Evolutionary conservation across 2,888 invertebrate species (phyloP).

Genomic region (Bellardia bayeri): DNA sequence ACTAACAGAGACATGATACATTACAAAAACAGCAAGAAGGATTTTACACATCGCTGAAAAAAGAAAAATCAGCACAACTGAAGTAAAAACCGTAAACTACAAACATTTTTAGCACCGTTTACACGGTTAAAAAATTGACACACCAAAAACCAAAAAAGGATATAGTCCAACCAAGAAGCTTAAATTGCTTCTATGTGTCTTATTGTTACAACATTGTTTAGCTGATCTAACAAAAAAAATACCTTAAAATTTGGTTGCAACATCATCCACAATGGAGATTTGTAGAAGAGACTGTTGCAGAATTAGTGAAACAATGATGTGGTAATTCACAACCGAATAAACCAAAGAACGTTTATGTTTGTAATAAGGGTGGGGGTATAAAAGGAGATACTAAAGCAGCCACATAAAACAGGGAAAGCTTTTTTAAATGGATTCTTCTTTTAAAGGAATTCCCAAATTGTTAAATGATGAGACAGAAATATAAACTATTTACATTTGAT

Average conservation of each 20-base stretch:
- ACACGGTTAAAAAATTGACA: neutral
- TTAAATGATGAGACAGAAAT: neutral
- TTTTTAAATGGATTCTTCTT: neutral
- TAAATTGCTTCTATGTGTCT: constrained; percentile 8
- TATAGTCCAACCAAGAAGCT: constrained; percentile 1
- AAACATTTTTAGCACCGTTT: neutral
- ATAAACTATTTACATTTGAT: too few relatives aligned
- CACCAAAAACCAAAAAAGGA: neutral
- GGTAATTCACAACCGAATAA: constrained; percentile 34
- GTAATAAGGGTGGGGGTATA: neutral
- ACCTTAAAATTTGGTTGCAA: neutral
- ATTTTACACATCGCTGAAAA: constrained; percentile 40
- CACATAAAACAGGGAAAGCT: neutral
- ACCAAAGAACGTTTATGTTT: constrained; percentile 8
- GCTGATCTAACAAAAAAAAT: neutral
- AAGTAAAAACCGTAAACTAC: constrained; percentile 3
- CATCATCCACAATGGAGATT: neutral
- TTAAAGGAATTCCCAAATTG: neutral
- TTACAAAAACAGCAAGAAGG: constrained; percentile 14
- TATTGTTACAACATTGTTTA: too few relatives aligned
- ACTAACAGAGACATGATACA: neutral
- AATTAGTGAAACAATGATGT: constrained; percentile 47
- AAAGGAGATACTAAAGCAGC: neutral
- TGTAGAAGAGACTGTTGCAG: neutral
- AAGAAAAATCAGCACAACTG: constrained; percentile 2